These are phyloP conservation scores for Callosobruchus maculatus DNA, from an alignment of 2,888 invertebrate genomes.

Conservation along the genomic window DNA sequence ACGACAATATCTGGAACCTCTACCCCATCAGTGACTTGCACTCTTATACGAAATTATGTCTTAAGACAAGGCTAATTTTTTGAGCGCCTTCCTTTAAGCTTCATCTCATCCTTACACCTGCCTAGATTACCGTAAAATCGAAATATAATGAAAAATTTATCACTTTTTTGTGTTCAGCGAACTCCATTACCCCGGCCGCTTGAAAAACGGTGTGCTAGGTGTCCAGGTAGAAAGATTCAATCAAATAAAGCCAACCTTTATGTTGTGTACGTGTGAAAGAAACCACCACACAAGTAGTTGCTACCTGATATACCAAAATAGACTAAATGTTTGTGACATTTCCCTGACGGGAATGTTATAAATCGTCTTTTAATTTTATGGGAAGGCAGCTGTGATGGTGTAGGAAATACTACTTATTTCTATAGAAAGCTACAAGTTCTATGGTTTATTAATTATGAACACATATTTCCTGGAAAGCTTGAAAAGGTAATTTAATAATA, in stretches of 20 bases:
- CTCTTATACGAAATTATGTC: neutral
- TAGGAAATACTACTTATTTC: neutral
- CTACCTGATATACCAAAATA: slow-evolving; percentile 14
- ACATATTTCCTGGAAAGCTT: too few species aligned
- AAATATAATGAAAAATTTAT: slow-evolving; percentile 17
- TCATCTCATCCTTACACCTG: slow-evolving; percentile 19
- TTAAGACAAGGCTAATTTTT: neutral
- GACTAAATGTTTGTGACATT: neutral
- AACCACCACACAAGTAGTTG: slow-evolving; percentile 19
- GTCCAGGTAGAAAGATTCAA: neutral
- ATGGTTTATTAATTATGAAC: too few species aligned
- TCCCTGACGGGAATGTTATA: neutral
- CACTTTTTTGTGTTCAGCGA: slow-evolving; percentile 9
- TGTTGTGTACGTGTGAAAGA: slow-evolving; percentile 7
- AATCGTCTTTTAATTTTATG: neutral
- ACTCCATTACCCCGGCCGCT: slow-evolving; percentile 3
- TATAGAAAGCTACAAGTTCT: too few species aligned
- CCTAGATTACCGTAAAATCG: slow-evolving; percentile 20
- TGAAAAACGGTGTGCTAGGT: neutral
- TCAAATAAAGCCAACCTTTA: neutral
- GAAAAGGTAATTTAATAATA: too few species aligned
- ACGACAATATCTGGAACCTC: neutral
- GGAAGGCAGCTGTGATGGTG: neutral
- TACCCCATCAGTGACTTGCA: neutral
- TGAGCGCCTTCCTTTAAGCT: slow-evolving; percentile 1